Percentiles rank a stretch among this genome's conserved stretches.
Evolutionary conservation across 2,888 invertebrate species (phyloP).

Genomic region (Eucera pruinosa): DNA sequence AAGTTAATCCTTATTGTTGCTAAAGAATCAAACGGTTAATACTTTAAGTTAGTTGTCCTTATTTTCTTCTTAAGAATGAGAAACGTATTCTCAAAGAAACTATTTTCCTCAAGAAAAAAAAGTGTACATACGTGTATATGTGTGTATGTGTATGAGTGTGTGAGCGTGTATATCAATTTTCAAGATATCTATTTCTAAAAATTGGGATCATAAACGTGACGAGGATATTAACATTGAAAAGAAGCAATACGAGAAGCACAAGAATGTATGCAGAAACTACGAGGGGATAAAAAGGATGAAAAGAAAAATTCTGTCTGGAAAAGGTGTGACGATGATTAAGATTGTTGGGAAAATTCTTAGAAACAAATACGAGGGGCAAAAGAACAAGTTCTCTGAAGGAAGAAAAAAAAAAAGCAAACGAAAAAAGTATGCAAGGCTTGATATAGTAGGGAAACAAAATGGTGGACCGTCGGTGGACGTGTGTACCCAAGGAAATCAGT

Average conservation of each 20-base stretch:
- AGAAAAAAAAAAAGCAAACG: constrained; percentile 1
- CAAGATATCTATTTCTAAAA: constrained; percentile 22
- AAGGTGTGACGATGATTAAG: constrained; percentile 22
- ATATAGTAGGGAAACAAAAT: not conserved
- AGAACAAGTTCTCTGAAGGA: constrained; percentile 11
- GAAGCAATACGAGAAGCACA: too few species aligned
- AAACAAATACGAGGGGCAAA: constrained; percentile 37
- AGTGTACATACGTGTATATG: too few species aligned
- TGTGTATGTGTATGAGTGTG: too few species aligned
- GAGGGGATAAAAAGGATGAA: not conserved
- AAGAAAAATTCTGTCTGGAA: constrained; percentile 16
- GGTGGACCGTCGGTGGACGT: constrained; percentile 39
- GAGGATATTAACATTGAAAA: not conserved
- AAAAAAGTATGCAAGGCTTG: not conserved
- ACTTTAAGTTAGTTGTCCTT: constrained; percentile 52
- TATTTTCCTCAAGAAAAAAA: constrained; percentile 26
- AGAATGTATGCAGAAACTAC: not conserved
- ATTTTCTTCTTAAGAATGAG: constrained; percentile 40
- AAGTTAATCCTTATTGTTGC: constrained; percentile 47
- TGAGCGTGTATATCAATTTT: constrained; percentile 20
- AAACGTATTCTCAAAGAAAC: constrained; percentile 38
- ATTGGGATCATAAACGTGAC: not conserved
- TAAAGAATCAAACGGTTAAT: constrained; percentile 53
- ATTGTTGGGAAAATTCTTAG: constrained; percentile 29
- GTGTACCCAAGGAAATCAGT: constrained; percentile 50